These are phyloP conservation scores for Pygmarrhopalites habei DNA, from an alignment of 1,140 invertebrate genomes.

Conservation along the genomic window DNA sequence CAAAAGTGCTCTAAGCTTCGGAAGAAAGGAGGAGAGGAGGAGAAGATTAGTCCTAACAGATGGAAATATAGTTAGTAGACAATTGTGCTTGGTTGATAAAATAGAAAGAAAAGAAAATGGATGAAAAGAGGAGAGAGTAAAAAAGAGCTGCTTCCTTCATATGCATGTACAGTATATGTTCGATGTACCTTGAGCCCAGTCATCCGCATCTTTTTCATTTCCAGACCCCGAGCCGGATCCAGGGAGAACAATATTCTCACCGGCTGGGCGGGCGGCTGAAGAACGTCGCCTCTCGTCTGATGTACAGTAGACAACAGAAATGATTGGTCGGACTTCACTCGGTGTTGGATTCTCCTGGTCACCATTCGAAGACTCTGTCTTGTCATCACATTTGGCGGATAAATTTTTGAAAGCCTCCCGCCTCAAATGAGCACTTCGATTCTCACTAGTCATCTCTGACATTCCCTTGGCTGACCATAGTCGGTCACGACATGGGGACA, in stretches of 20 bases:
- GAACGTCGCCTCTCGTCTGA: slow-evolving; percentile 35
- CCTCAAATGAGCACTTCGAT: slow-evolving; percentile 34
- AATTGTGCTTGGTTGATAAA: too few species aligned
- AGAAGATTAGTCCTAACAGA: too few species aligned
- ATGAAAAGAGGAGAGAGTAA: too few species aligned
- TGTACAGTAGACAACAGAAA: slow-evolving; percentile 39
- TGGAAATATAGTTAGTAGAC: too few species aligned
- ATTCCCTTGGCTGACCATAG: slow-evolving; percentile 30
- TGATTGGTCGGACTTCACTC: slow-evolving; percentile 37
- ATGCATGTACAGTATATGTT: too few species aligned
- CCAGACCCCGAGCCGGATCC: slow-evolving; percentile 27
- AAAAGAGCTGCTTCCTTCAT: too few species aligned
- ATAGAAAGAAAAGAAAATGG: too few species aligned
- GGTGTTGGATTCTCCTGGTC: slow-evolving; percentile 25
- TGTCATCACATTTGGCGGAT: slow-evolving; percentile 31
- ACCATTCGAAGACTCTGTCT: slow-evolving; percentile 34
- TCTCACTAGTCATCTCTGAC: slow-evolving; percentile 22
- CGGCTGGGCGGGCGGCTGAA: slow-evolving; percentile 13
- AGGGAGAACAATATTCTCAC: slow-evolving; percentile 29
- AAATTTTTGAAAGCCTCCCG: slow-evolving; percentile 38
- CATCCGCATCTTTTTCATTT: slow-evolving; percentile 23
- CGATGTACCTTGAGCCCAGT: slow-evolving; percentile 26
- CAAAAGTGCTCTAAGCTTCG: not conserved
- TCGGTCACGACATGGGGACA: slow-evolving; percentile 37
- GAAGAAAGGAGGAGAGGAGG: too few species aligned